Percentiles rank a stretch among this genome's conserved stretches.
Evolutionary conservation across 2,113 vertebrate genomes (phyloP).

Genomic region (Cephalopholis sonnerati): DNA sequence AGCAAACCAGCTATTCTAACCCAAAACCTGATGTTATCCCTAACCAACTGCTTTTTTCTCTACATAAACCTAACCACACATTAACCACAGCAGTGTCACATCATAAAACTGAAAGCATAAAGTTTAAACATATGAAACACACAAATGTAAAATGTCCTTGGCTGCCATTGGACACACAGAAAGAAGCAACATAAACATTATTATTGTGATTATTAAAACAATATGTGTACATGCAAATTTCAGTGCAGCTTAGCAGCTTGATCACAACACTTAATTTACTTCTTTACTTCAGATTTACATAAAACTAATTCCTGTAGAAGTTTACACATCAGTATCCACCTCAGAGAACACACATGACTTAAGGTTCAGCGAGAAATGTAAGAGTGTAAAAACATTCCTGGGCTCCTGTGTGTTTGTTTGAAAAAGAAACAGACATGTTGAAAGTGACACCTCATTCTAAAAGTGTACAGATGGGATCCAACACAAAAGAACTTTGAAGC

Average conservation of each 20-base stretch:
- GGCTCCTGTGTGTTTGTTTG: slow-evolving; percentile 15
- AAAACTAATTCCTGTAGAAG: neutral
- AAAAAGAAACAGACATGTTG: slow-evolving; percentile 52
- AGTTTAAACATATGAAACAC: no score
- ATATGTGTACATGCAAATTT: neutral
- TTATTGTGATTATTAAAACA: neutral
- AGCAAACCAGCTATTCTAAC: no score
- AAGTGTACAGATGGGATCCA: slow-evolving; percentile 76
- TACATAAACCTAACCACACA: no score
- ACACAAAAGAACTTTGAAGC: slow-evolving; percentile 76
- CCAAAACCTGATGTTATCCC: no score
- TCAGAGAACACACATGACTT: neutral
- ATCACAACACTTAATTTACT: neutral
- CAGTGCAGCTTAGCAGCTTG: neutral
- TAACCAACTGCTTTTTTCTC: no score
- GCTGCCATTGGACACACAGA: no score
- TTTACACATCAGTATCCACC: neutral
- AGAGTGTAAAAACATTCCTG: neutral
- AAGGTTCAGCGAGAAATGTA: neutral
- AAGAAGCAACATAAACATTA: neutral
- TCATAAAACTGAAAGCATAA: no score
- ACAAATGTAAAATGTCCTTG: no score
- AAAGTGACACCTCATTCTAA: slow-evolving; percentile 68
- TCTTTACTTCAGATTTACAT: slow-evolving; percentile 8
- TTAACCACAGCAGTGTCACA: no score